These are phyloP conservation scores for Patagioenas fasciata DNA, from an alignment of 2,113 vertebrate species.

Conservation along the genomic window DNA sequence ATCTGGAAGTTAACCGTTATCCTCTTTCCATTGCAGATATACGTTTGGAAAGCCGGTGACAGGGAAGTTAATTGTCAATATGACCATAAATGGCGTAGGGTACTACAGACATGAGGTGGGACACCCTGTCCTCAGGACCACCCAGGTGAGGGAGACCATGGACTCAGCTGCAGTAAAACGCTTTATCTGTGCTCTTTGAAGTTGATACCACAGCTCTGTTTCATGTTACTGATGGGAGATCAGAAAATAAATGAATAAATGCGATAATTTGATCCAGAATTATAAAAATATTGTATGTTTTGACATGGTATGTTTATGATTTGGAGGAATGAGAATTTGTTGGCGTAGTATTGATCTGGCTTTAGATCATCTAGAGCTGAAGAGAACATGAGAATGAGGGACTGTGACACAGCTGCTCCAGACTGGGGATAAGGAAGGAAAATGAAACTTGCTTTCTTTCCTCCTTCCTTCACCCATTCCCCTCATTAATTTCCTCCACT, in stretches of 20 bases:
- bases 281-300: neutral
- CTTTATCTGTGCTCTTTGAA: neutral
- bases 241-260: neutral
- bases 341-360: neutral
- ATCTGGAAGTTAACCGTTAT: neutral
- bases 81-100: conserved; percentile 92
- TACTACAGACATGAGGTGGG: conserved; percentile 93
- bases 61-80: conserved; percentile 87
- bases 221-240: neutral
- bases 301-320: neutral
- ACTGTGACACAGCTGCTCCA: neutral
- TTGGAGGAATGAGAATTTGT: neutral
- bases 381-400: neutral
- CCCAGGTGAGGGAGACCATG: conserved; percentile 78
- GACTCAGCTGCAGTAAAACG: neutral
- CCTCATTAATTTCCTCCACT: neutral
- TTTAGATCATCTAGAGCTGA: neutral
- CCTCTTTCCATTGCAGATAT: conserved; percentile 77
- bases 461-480: neutral
- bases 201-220: neutral
- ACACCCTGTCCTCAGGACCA: conserved; percentile 85
- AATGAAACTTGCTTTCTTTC: neutral
- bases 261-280: neutral
- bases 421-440: neutral
- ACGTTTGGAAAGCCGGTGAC: conserved; percentile 91